Percentiles rank a stretch among this genome's conserved stretches.
Evolutionary conservation across 2,113 vertebrate genomes (phyloP).

Genomic region (Pogona vitticeps): DNA sequence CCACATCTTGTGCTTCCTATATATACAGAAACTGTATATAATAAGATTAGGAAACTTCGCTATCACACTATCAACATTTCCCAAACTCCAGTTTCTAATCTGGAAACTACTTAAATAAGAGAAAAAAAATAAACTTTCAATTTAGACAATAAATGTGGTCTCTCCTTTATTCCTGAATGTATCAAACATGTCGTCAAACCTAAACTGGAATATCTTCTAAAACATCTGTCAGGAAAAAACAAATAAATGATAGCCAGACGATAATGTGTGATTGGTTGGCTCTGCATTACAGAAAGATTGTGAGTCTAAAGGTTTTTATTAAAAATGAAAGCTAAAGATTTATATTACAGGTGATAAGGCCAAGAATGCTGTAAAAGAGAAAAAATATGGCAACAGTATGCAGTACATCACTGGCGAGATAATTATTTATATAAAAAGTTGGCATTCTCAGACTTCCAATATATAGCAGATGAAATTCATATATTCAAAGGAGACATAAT

Average conservation of each 20-base stretch:
- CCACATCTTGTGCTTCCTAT: background rate
- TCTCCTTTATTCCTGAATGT: slow-evolving; percentile 40
- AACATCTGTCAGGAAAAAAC: slow-evolving; percentile 61
- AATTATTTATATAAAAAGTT: slow-evolving; percentile 83
- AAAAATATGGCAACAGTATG: slow-evolving; percentile 77
- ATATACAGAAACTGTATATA: slow-evolving; percentile 35
- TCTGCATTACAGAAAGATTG: slow-evolving; percentile 49
- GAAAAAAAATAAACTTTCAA: slow-evolving; percentile 34
- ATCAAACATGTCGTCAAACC: slow-evolving; percentile 63
- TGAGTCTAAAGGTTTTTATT: slow-evolving; percentile 73
- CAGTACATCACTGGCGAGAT: slow-evolving; percentile 77
- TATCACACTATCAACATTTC: slow-evolving; percentile 31
- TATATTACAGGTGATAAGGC: slow-evolving; percentile 76
- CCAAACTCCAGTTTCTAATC: background rate
- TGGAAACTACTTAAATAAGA: slow-evolving; percentile 38
- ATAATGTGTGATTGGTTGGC: slow-evolving; percentile 63
- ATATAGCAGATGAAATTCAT: slow-evolving; percentile 74
- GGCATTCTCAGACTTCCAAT: slow-evolving; percentile 74
- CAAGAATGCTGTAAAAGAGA: slow-evolving; percentile 76
- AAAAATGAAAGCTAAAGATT: slow-evolving; percentile 76
- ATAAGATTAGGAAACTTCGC: slow-evolving; percentile 28
- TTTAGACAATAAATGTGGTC: slow-evolving; percentile 41
- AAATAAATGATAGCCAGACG: slow-evolving; percentile 64
- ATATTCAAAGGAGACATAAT: slow-evolving; percentile 82
- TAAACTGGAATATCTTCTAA: slow-evolving; percentile 52